A percentile compares a stretch with the other conserved stretches of the same genome.
phyloP scores from a whole-genome alignment of 2,113 vertebrate genomes.

The Peucedramus taeniatus region DNA sequence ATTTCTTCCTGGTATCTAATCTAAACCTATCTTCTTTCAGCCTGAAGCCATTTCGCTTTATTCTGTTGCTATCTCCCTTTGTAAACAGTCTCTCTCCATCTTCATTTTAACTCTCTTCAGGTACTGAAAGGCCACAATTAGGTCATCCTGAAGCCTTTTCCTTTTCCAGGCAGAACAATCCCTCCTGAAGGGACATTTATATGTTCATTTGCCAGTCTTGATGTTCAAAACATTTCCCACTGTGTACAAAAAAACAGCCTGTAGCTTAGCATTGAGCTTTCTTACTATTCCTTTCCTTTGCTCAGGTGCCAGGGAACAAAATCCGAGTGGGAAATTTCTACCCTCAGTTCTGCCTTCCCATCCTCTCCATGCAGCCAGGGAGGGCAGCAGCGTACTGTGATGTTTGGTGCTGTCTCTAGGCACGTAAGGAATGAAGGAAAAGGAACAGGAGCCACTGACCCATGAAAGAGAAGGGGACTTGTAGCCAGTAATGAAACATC shows the following conservation, averaged over 20 bases:
- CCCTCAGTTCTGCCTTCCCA: neutral
- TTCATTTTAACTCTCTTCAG: neutral
- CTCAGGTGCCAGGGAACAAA: neutral
- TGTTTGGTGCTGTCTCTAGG: neutral
- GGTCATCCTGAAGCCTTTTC: neutral
- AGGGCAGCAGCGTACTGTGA: neutral
- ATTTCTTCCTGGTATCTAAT: neutral
- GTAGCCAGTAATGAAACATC: neutral
- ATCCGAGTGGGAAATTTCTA: neutral
- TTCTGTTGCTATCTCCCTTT: neutral
- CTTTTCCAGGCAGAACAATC: neutral
- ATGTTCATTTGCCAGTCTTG: neutral
- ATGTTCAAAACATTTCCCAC: neutral
- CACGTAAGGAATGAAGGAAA: rapidly evolving
- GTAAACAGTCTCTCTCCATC: neutral
- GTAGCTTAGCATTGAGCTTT: neutral
- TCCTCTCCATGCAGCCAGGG: neutral
- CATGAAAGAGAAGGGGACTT: neutral
- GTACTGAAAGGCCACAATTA: neutral
- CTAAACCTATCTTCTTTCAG: neutral
- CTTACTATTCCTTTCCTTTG: neutral
- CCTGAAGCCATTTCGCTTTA: neutral
- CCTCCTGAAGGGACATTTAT: neutral
- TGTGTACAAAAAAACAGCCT: neutral
- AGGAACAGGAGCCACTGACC: neutral